phyloP scores from a whole-genome alignment of 2,113 vertebrate genomes.

The Anoura caudifer region DNA sequence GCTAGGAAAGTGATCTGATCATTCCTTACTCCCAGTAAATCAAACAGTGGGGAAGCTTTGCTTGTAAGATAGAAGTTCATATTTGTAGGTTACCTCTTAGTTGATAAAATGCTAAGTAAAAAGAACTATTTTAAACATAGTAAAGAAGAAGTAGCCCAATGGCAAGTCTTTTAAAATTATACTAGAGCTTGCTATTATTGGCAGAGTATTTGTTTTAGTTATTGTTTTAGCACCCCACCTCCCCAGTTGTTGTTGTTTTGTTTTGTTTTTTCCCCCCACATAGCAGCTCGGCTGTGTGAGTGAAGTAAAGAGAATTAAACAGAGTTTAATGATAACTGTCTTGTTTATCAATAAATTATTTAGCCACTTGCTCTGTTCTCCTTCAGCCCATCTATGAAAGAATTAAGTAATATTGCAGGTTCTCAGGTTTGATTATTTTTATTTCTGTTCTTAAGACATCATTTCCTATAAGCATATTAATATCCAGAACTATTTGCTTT shows the following conservation, averaged over 20 bases:
- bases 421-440: neutral
- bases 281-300: neutral
- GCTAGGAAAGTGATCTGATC: neutral
- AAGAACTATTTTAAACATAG: neutral
- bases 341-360: neutral
- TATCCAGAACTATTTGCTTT: neutral
- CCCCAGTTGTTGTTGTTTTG: neutral
- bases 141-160: neutral
- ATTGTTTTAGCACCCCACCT: neutral
- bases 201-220: neutral
- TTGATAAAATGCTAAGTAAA: slow-evolving; percentile 11
- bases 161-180: neutral
- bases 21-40: neutral
- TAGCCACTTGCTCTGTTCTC: neutral
- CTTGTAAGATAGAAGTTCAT: neutral
- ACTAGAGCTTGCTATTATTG: neutral
- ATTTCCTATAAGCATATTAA: neutral
- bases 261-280: neutral
- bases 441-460: neutral
- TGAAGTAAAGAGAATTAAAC: neutral
- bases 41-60: neutral
- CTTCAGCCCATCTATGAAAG: neutral
- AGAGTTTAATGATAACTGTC: neutral
- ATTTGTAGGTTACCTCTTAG: neutral
- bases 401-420: neutral